phyloP scores from a whole-genome alignment of 2,113 vertebrate genomes.

The Eurypyga helias region DNA sequence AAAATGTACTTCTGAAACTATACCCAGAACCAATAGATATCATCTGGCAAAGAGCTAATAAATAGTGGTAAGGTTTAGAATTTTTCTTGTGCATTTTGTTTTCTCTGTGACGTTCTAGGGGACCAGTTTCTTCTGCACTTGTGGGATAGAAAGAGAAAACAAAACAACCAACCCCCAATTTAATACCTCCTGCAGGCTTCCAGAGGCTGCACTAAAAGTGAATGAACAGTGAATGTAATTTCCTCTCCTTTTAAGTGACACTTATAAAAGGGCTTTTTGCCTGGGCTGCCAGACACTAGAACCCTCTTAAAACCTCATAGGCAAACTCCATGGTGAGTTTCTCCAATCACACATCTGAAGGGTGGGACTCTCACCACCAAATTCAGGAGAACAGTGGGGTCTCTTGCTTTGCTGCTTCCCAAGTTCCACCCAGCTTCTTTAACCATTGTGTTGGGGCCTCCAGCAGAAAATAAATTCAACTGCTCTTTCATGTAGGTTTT shows the following conservation, averaged over 20 bases:
- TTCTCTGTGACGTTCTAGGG: background rate
- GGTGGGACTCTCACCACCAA: background rate
- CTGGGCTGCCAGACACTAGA: background rate
- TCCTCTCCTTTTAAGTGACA: background rate
- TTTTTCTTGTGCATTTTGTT: background rate
- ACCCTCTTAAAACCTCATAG: background rate
- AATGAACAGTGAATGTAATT: background rate
- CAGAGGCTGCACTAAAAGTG: background rate
- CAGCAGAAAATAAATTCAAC: background rate
- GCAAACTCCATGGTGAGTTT: background rate
- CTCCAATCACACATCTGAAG: background rate
- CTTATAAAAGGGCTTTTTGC: background rate
- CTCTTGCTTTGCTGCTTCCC: background rate
- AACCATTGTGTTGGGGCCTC: background rate
- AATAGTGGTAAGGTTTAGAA: background rate
- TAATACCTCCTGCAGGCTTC: background rate
- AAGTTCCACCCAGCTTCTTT: background rate
- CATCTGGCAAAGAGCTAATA: background rate
- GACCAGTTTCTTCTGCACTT: background rate
- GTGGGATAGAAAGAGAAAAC: background rate
- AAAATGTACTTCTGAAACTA: background rate
- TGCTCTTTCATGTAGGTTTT: background rate
- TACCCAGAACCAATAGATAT: background rate
- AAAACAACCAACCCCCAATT: background rate
- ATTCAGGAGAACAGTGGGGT: accelerated